Percentiles rank a stretch among this genome's conserved stretches.
Evolutionary conservation across 2,113 vertebrate species (phyloP).

Genomic region (Rhagologus leucostigma): DNA sequence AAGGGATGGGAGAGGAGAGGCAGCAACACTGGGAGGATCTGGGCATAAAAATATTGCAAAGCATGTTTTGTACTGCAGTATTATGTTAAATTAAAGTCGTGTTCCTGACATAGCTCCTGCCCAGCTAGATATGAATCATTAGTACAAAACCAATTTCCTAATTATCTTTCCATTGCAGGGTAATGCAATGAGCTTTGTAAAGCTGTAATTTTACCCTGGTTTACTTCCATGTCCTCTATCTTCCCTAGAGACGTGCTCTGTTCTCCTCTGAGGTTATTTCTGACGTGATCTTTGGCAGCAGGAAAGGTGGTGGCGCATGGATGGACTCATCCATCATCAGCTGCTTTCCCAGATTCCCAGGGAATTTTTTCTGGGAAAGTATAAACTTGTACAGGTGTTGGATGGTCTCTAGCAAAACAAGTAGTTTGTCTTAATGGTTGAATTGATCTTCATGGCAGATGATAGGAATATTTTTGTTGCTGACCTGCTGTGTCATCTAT

Average conservation of each 20-base stretch:
- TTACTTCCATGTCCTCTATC: neutral
- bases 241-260: neutral
- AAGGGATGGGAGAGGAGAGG: neutral
- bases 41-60: neutral
- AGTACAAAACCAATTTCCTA: conserved; percentile 32
- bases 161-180: conserved; percentile 40
- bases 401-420: neutral
- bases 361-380: neutral
- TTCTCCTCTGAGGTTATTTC: neutral
- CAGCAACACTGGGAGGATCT: neutral
- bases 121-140: conserved; percentile 37
- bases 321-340: neutral
- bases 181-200: conserved; percentile 1
- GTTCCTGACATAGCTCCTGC: conserved; percentile 4
- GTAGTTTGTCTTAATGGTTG: neutral
- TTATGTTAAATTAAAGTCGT: neutral
- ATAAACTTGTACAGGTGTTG: neutral
- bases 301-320: neutral
- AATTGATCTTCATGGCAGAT: neutral
- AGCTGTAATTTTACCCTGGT: conserved; percentile 24
- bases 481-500: neutral
- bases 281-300: neutral
- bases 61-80: neutral
- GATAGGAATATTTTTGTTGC: neutral
- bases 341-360: neutral